Evolutionary conservation across 2,888 invertebrate species (phyloP), one percentile per base, ranked within the genome.

Genomic region (Cerastis rubricosa): DNA sequence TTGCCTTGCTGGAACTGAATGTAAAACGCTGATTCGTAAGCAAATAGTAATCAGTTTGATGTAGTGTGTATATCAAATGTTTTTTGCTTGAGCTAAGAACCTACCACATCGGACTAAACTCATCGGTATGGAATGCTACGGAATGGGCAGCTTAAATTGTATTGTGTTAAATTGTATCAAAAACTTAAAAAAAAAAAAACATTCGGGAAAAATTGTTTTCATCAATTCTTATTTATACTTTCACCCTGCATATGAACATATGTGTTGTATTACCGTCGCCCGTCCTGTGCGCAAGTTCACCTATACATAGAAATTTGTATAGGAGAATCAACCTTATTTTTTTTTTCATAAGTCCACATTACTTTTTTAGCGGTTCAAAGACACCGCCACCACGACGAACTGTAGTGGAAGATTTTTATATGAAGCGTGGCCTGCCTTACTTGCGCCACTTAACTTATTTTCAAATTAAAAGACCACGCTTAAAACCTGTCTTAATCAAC

Each of bases 51-150:
- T 68, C 66, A 73, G 66, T 77, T 47, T 73, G 65, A 65, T 6
- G 14, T 74, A 75, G 35, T 54, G 25, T 74, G 68, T 61, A 61
- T 11, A 61, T 63, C 57, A 68, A 68, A 73, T 65, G 75, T 67
- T 29, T 85, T 65, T 73, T 64, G 71, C 74, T 77, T 85, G 35
- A 49, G 71, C 83, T 76, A 68, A 65, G 61, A 85, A 74, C 65
- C 68, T 66, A 65, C 61, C 71, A 74, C 43, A 51, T 71, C 19
- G 19, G 54, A 71, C 71, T 77, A 77, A 82, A 59, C 71, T 82
- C 83, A 69, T 85, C 61, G 47, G 83, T 71, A 82, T 64, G 74
- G 65, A 69, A 80, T 43, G 47, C 57, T 43, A 35, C 8, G 40
- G 49, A 61, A 45, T n/a, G 7, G 45, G 51, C 12, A 19, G 8